Evolutionary conservation across 2,888 invertebrate species (phyloP).

Genomic region (Cerceris ruficornis): DNA sequence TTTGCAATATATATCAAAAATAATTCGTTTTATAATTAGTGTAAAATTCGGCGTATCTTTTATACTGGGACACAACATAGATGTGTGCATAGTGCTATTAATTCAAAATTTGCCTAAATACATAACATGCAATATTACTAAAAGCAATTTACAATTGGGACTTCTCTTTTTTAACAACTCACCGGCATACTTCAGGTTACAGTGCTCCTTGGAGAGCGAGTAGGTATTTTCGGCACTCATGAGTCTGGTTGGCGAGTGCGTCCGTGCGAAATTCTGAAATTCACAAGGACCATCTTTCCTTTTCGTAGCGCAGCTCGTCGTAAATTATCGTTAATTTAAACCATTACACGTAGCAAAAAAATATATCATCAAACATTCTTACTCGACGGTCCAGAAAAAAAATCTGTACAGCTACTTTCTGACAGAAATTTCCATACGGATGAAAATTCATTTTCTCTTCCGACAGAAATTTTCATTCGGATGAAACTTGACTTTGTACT

Average conservation of each 20-base stretch:
- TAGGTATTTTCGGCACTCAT: constrained; percentile 81
- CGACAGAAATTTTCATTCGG: too few relatives aligned
- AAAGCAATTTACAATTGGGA: too few relatives aligned
- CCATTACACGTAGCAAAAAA: neutral
- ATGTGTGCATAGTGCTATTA: neutral
- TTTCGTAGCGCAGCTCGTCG: neutral
- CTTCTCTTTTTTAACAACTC: constrained; percentile 53
- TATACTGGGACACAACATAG: too few relatives aligned
- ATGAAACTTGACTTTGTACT: too few relatives aligned
- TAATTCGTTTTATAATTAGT: too few relatives aligned
- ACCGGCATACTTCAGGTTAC: constrained; percentile 80
- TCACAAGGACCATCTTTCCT: constrained; percentile 47
- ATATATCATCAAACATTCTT: neutral
- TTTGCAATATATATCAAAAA: too few relatives aligned
- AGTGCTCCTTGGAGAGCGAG: constrained; percentile 79
- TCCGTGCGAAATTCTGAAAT: constrained; percentile 80
- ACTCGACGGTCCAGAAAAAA: too few relatives aligned
- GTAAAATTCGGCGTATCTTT: too few relatives aligned
- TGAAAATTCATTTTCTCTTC: too few relatives aligned
- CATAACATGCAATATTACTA: constrained; percentile 17
- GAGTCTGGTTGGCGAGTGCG: constrained; percentile 80
- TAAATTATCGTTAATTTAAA: neutral
- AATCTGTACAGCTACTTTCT: too few relatives aligned
- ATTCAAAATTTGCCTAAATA: neutral
- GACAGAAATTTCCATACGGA: too few relatives aligned